Conservation (phyloP, 1,140 invertebrate genomes). For the Tetragnatha versicolor region DNA sequence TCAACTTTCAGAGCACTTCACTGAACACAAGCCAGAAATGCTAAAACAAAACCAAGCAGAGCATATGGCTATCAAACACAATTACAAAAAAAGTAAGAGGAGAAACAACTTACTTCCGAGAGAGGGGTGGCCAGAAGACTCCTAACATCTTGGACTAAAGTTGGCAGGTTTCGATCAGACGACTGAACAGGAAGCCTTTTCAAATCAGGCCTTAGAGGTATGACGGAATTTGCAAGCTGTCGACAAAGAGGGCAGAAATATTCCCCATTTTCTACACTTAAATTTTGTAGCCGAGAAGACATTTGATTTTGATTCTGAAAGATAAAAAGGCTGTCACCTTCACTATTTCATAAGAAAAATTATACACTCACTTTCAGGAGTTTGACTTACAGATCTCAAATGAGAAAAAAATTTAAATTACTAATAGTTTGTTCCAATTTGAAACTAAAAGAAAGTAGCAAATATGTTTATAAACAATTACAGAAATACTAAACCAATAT, state of each 20-base stretch:
- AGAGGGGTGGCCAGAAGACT: conserved; percentile 19
- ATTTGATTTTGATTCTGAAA: conserved; percentile 58
- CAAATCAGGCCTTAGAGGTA: conserved; percentile 83
- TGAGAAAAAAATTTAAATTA: no score
- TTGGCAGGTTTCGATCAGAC: conserved; percentile 65
- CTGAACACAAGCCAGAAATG: no score
- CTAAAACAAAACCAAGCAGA: no score
- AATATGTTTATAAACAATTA: no score
- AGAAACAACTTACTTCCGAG: conserved; percentile 29
- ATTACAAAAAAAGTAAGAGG: conserved; percentile 12
- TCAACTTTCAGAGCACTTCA: no score
- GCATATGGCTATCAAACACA: background rate
- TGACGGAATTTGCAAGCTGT: conserved; percentile 89
- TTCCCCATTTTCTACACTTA: conserved; percentile 74
- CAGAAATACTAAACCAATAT: no score
- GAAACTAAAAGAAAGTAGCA: no score
- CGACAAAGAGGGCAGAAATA: conserved; percentile 93
- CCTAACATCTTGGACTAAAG: conserved; percentile 55
- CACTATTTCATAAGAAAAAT: no score
- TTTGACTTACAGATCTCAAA: no score
- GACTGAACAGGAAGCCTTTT: conserved; percentile 71
- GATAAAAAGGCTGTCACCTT: conserved; percentile 50
- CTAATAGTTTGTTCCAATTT: no score
- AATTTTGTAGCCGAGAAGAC: conserved; percentile 57
- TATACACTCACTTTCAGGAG: no score